Evolutionary conservation across 2,888 invertebrate genomes (phyloP), one percentile per base, ranked within the genome.

Genomic region (Thera britannica): DNA sequence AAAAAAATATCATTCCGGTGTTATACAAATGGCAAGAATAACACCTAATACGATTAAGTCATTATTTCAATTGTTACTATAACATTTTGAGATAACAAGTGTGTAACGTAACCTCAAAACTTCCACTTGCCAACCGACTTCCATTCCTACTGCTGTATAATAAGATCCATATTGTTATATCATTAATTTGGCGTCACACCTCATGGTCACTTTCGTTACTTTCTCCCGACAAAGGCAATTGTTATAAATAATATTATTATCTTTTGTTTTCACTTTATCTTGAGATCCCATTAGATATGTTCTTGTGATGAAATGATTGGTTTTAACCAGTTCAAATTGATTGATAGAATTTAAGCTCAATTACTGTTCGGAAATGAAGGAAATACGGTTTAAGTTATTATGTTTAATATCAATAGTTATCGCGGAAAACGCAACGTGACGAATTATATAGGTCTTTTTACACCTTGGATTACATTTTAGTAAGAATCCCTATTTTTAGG

Each of bases 161-260:
- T 70, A 73, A 64, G 52, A 55, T 63, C 34, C 38, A 68, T 62
- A 68, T 38, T 48, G 60, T 49, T 59, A 41, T 56, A 41, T 23
- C 41, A 44, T 9, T 52, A 34, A 51, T 59, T 77, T 76, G 76
- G 77, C 68, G 86, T 87, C 86, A 87, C 85, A 83, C 79, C 77
- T 58, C 58, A 62, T 78, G 81, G 67, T 63, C 77, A 72, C 77
- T 80, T 78, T 82, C 82, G 63, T 65, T 76, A 82, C 86, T 86
- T 86, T 86, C 86, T 75, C 86, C 58, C 49, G 71, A 82, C 82
- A 81, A 79, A 68, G 71, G 54, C 65, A 62, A 70, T 70, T 70
- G 36, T 76, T 75, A 72, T 77, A 74, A 76, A 79, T 76, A 76
- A 75, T 78, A 80, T 78, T 76, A 79, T 72, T 75, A 77, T 72